phyloP scores from a whole-genome alignment of 2,888 invertebrate genomes.

The Chaetogeoica ovagalla region DNA sequence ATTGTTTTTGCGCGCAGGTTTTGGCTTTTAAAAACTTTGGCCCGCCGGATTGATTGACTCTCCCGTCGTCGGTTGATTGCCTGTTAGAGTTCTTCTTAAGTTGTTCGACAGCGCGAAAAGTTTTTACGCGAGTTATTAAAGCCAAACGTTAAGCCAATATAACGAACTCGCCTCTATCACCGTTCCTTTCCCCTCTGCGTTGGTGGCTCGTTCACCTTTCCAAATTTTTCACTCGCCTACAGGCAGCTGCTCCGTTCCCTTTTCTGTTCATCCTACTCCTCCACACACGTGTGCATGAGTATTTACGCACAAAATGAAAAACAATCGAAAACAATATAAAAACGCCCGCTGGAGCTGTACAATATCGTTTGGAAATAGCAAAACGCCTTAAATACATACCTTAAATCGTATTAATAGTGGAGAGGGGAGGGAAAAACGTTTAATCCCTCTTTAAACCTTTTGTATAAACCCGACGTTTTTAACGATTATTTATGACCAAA shows the following conservation, averaged over 20 bases:
- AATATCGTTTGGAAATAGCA: not conserved
- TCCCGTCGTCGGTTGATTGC: constrained; percentile 24
- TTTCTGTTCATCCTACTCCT: too few relatives aligned
- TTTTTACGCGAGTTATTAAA: constrained; percentile 47
- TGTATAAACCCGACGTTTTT: constrained; percentile 38
- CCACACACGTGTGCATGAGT: not conserved
- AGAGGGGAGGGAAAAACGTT: constrained; percentile 20
- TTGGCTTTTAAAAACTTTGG: constrained; percentile 39
- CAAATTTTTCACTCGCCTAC: too few relatives aligned
- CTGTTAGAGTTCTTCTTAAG: constrained; percentile 31
- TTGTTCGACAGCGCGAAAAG: constrained; percentile 42
- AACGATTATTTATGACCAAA: constrained; percentile 49
- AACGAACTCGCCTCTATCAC: constrained; percentile 3
- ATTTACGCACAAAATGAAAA: constrained; percentile 37
- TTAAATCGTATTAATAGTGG: not conserved
- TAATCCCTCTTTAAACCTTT: constrained; percentile 39
- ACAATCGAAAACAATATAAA: constrained; percentile 42
- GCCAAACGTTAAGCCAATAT: constrained; percentile 24
- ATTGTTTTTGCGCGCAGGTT: too few relatives aligned
- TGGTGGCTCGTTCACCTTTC: too few relatives aligned
- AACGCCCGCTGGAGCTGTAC: not conserved
- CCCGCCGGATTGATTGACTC: constrained; percentile 37
- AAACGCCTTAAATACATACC: constrained; percentile 17
- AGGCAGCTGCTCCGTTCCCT: too few relatives aligned
- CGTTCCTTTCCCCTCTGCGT: too few relatives aligned